phyloP scores from a whole-genome alignment of 2,113 vertebrate genomes.

The Acinonyx jubatus region DNA sequence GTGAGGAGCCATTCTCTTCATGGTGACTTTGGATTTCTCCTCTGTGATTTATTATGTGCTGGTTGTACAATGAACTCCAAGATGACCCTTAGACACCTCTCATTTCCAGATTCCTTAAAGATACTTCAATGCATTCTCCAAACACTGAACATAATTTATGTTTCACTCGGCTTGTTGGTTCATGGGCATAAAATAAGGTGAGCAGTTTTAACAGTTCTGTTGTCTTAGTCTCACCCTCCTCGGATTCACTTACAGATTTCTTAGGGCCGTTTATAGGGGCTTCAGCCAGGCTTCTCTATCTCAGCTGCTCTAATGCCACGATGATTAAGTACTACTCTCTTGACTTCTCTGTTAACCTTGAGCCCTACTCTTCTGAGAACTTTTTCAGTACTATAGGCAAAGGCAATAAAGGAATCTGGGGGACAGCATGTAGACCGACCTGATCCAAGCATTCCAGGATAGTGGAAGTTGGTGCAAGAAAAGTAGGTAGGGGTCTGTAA shows the following conservation, averaged over 20 bases:
- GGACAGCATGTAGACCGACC: background rate
- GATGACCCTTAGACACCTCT: background rate
- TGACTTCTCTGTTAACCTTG: slow-evolving; percentile 6
- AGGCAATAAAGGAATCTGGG: background rate
- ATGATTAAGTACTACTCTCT: background rate
- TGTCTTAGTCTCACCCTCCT: background rate
- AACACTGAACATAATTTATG: background rate
- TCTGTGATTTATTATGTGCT: background rate
- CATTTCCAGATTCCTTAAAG: background rate
- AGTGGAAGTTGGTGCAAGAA: background rate
- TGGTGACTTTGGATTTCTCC: background rate
- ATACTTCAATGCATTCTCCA: background rate
- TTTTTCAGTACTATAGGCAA: background rate
- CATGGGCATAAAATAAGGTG: background rate
- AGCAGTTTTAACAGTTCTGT: background rate
- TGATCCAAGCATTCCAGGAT: background rate
- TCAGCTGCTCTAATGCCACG: background rate
- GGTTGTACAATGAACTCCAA: background rate
- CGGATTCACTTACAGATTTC: slow-evolving; percentile 1
- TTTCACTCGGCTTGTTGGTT: background rate
- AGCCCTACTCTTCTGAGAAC: background rate
- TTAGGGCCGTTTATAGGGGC: background rate
- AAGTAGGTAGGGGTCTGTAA: background rate
- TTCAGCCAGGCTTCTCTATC: background rate
- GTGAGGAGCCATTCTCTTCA: background rate